Conservation (phyloP, 2,888 invertebrate genomes). For the Clivina fossor region DNA sequence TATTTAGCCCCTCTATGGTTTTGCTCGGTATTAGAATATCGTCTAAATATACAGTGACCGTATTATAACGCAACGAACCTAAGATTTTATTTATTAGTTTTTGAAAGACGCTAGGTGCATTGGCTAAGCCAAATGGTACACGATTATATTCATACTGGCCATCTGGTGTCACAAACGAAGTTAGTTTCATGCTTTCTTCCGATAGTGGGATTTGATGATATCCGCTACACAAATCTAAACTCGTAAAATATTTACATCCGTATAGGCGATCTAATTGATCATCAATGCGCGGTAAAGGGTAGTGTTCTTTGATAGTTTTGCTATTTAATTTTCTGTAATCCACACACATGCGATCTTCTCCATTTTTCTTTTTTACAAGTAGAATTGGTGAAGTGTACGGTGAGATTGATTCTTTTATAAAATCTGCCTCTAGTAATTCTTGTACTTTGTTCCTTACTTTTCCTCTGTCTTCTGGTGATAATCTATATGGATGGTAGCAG, state of each 20-base stretch:
- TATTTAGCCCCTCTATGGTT: constrained; percentile 17
- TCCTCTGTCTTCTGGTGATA: constrained; percentile 36
- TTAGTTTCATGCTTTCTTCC: constrained; percentile 42
- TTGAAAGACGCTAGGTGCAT: constrained; percentile 38
- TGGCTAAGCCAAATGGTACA: constrained; percentile 35
- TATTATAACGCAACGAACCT: constrained; percentile 23
- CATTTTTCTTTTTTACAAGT: constrained; percentile 40
- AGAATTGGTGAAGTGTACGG: constrained; percentile 38
- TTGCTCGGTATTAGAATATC: constrained; percentile 36
- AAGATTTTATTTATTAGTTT: constrained; percentile 41
- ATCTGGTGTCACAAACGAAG: constrained; percentile 45
- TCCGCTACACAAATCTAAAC: constrained; percentile 44
- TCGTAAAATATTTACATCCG: constrained; percentile 42
- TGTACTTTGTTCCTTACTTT: constrained; percentile 31
- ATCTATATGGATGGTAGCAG: constrained; percentile 39
- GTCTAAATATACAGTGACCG: constrained; percentile 30
- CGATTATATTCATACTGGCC: constrained; percentile 39
- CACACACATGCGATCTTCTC: constrained; percentile 41
- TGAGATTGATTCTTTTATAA: constrained; percentile 43
- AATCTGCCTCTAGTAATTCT: constrained; percentile 30
- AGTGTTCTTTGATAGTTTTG: constrained; percentile 44
- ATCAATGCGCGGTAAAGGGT: constrained; percentile 46
- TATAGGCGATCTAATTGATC: constrained; percentile 44
- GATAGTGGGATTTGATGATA: constrained; percentile 45
- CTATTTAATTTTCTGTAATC: constrained; percentile 46